phyloP scores from a whole-genome alignment of 2,113 vertebrate genomes.

The Saccopteryx leptura region DNA sequence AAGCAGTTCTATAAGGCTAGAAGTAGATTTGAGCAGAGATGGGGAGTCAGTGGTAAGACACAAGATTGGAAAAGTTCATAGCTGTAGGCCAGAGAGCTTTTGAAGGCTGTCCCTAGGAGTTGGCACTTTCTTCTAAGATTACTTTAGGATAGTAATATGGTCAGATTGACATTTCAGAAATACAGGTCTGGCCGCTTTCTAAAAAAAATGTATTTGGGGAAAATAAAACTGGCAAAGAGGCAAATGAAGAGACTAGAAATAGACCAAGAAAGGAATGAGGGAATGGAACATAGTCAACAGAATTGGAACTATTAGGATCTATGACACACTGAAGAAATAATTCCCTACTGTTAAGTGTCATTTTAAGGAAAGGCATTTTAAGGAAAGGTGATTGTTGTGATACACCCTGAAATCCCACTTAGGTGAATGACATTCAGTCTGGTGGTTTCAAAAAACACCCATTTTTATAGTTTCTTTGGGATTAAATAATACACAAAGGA shows the following conservation, averaged over 20 bases:
- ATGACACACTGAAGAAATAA: background rate
- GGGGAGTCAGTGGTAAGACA: background rate
- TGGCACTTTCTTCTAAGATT: background rate
- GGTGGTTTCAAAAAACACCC: background rate
- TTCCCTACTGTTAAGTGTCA: background rate
- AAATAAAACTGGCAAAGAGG: conserved; percentile 5
- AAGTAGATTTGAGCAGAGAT: background rate
- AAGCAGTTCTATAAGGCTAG: background rate
- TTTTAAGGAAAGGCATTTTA: conserved; percentile 19
- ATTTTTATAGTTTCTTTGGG: background rate
- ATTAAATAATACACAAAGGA: background rate
- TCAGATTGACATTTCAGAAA: background rate
- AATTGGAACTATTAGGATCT: background rate
- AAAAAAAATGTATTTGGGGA: background rate
- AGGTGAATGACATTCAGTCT: background rate
- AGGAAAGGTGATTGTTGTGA: background rate
- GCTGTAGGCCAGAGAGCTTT: background rate
- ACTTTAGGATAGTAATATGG: background rate
- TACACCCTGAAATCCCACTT: background rate
- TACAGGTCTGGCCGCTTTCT: background rate
- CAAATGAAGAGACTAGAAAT: conserved; percentile 21
- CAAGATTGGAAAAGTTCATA: background rate
- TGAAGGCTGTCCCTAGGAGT: background rate
- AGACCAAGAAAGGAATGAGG: background rate
- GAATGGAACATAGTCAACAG: background rate